phyloP scores from a whole-genome alignment of 2,888 invertebrate species.

The Parnassius glacialis region DNA sequence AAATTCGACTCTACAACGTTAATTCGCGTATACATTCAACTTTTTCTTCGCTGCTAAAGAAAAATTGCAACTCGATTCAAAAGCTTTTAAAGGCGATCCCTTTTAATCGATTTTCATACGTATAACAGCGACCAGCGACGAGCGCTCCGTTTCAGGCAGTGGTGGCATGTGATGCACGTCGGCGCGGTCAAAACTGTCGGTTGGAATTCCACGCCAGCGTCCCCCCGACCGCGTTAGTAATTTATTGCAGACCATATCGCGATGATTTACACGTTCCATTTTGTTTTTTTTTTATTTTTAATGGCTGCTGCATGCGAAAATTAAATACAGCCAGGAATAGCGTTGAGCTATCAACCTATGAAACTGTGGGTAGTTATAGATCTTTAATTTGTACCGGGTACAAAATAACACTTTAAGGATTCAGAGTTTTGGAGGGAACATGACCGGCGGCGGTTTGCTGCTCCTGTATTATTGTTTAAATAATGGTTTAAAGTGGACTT shows the following conservation, averaged over 20 bases:
- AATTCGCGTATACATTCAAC: too few species aligned
- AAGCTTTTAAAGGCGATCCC: slow-evolving; percentile 17
- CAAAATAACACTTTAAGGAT: too few species aligned
- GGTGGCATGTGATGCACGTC: slow-evolving; percentile 24
- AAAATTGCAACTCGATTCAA: background rate
- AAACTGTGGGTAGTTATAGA: too few species aligned
- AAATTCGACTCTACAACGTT: too few species aligned
- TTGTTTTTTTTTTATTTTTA: slow-evolving; percentile 15
- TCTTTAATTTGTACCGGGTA: too few species aligned
- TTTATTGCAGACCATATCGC: slow-evolving; percentile 24
- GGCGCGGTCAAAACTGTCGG: slow-evolving; percentile 18
- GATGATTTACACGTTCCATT: slow-evolving; percentile 24
- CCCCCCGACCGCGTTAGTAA: slow-evolving; percentile 16
- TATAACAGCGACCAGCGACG: slow-evolving; percentile 3
- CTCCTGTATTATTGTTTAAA: too few species aligned
- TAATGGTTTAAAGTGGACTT: too few species aligned
- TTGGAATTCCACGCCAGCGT: slow-evolving; percentile 10
- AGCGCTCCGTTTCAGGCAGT: slow-evolving; percentile 21
- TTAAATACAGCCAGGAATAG: too few species aligned
- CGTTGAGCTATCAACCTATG: too few species aligned
- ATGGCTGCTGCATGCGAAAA: slow-evolving; percentile 8
- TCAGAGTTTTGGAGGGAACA: too few species aligned
- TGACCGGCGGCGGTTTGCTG: too few species aligned
- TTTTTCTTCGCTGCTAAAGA: background rate
- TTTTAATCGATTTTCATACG: slow-evolving; percentile 25